Base-by-base conservation (phyloP, 2,113 vertebrate genomes). In the Anolis carolinensis region DNA sequence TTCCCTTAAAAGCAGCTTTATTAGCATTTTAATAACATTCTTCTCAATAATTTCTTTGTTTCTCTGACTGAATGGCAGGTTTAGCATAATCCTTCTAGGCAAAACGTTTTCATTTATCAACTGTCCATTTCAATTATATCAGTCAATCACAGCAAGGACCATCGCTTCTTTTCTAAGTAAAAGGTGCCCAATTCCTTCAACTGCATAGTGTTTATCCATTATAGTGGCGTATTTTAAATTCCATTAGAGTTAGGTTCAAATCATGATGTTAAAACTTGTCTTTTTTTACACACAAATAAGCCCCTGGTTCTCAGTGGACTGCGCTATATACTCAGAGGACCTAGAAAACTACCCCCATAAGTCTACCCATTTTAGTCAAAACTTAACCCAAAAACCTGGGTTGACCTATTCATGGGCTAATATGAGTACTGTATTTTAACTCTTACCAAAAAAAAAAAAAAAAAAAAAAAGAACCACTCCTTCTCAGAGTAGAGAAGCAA, bases 1-100 rank as follows among this genome's bases (percentile, higher is more conserved):
- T 68, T 59, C 55, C 18, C 55, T 34, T 20, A 81, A 79, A 84
- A 77, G 39, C 55, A 44, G 13, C n/a, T 52, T 67, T 82, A 70
- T 87, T 87, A 87, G 72, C 85, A 81, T 87, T 87, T 81, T 87
- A 77, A 81, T 81, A 87, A 81, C 62, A 18, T 27, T 82, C 25
- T 21, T 59, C 25, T 76, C 44, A 76, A 55, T 76, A 81, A 68
- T 68, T 27, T 74, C 71, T 55, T 84, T 84, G 63, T 82, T 82
- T 82, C 79, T 16, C 48, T 68, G 44, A 75, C 79, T 87, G 85
- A 82, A 82, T 82, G 63, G 65, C 59, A 39, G 32, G n/a, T 84
- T 84, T 84, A 84, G 72, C 73, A 84, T 86, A 86, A 87, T 87
- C 85, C 63, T 82, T 44, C 63, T 55, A 55, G 44, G 79, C 48